Conservation (phyloP, 1,140 invertebrate genomes). For the Frieseomelitta varia region DNA sequence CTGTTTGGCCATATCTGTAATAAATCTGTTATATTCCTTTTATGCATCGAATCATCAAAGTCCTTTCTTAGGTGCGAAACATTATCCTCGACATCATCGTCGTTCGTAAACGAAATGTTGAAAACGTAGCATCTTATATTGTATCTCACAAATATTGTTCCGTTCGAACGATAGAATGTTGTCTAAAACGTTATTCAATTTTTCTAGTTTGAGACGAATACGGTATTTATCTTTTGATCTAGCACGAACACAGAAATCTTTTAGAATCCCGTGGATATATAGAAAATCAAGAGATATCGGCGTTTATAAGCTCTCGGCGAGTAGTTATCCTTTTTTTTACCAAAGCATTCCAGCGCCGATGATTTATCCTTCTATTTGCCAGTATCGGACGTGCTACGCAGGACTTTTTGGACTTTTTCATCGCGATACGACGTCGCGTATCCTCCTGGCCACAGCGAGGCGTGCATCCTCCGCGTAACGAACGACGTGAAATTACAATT, state of each 20-base stretch:
- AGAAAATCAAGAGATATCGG: constrained; percentile 26
- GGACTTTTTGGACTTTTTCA: neutral
- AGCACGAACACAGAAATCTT: neutral
- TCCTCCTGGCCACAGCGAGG: neutral
- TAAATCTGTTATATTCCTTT: too few species aligned
- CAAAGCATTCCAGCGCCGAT: neutral
- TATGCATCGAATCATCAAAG: too few species aligned
- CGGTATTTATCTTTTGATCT: too few species aligned
- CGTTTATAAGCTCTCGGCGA: constrained; percentile 23
- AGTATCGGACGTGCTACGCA: neutral
- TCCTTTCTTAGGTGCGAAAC: too few species aligned
- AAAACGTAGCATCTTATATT: too few species aligned
- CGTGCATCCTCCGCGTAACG: neutral
- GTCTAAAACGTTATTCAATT: too few species aligned
- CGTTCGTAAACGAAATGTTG: too few species aligned
- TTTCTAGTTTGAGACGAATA: too few species aligned
- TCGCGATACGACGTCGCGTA: neutral
- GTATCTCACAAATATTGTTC: too few species aligned
- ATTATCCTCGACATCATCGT: too few species aligned
- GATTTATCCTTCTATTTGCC: constrained; percentile 29
- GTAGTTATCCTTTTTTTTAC: constrained; percentile 8
- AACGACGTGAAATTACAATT: constrained; percentile 21
- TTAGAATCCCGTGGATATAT: constrained; percentile 6
- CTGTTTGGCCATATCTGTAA: too few species aligned
- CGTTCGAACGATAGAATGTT: too few species aligned